Base-by-base conservation (phyloP, 2,888 invertebrate species). In the Eupeodes luniger region DNA sequence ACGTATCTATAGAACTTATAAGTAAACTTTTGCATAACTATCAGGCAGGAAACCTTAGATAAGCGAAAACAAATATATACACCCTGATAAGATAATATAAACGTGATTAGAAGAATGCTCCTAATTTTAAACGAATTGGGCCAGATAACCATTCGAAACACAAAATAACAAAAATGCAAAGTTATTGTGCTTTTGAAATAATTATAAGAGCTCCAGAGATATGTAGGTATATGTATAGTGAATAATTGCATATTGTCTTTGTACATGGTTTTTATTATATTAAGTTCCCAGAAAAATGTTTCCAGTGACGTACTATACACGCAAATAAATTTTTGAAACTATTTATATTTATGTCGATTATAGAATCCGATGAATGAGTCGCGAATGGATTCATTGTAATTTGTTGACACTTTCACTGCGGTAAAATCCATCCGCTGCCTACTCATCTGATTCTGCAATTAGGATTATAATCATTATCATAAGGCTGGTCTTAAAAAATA, bases 31-130 rank as follows among this genome's bases (percentile, higher is more conserved):
- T 75, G 53, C 14, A 70, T 69, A 61, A 67, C 16, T 19, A 2
- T 14, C 51, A 57, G 78, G 64, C 86, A 79, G 86, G 82, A 82
- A 79, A 70, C 78, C 70, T 69, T 74, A 79, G 49, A 27, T 72
- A 69, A 79, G 59, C 19, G 27, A 59, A 69, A 9, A 19, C 19
- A 44, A 51, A 34, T 47, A 74, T 53, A 64, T 67, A 69, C n/a
- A 64, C 19, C 0, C 40, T 10, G 82, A 86, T 79, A 82, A 82
- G 86, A 82, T 82, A 78, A 81, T 49, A 19, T 9, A n/a, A 57
- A 74, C 55, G 62, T 69, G 47, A 70, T 53, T 64, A 64, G 64
- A 36, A 53, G 69, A 70, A 64, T 75, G 64, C 19, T 70, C 79
- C 59, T 79, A 76, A 70, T 70, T 70, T 79, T 47, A 19, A 53